Base-by-base conservation (phyloP, 2,113 vertebrate species). In the Plecturocebus donacophilus region DNA sequence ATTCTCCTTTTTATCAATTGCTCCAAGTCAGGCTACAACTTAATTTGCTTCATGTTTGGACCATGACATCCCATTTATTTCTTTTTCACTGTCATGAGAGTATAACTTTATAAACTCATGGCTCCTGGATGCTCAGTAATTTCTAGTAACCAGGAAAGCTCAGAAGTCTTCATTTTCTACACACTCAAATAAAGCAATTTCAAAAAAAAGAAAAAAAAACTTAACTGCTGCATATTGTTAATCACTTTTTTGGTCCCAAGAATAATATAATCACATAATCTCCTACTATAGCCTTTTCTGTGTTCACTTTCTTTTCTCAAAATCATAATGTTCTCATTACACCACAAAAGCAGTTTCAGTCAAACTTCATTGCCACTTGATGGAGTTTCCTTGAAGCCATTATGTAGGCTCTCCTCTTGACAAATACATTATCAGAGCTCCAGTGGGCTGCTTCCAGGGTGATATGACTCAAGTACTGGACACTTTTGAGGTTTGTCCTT, bases 11-110 rank as follows among this genome's bases (percentile, higher is more conserved):
- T 81, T 3, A 9, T 83, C 40, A 49, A 2, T 54, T 96, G 7
- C 35, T 77, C 76, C 64, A 79, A 16, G 73, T 91, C 45, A 73
- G 27, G 23, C 45, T 23, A 56, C 71, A 90, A 27, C 0, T 56
- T 95, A 71, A 93, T 90, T 95, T 83, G 32, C 58, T 83, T 91
- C 27, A 54, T 86, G 35, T 90, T 96, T 90, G 35, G 17, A 93
- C 75, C 21, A 5, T 93, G 81, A 81, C 54, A 58, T 96, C 54
- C 71, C 73, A 80, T 77, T 95, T 61, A 89, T 64, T 81, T 42
- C 73, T 86, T 93, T 95, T 58, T 87, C 73, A 82, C 17, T 68
- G 75, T 81, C 20, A 52, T 70, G n/a, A 68, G 77, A 90, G 9
- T 61, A 35, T 52, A 83, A 71, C 52, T 91, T 87, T 23, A 71